Percentiles rank a stretch among this genome's conserved stretches.
phyloP scores from a whole-genome alignment of 2,888 invertebrate genomes.

The Drosophila peninsularis region DNA sequence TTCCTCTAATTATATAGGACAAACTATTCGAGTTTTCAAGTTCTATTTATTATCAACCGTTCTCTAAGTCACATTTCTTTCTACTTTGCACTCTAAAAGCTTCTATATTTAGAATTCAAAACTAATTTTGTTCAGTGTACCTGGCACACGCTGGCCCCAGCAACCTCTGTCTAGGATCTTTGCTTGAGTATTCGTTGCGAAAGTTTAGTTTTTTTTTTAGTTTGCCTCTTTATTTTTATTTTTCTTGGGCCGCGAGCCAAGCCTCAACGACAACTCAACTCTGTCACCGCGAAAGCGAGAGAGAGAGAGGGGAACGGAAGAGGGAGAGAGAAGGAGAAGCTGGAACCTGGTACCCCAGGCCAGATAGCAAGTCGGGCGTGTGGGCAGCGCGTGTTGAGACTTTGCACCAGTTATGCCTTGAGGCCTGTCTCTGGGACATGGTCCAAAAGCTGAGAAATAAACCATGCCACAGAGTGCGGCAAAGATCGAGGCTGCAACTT shows the following conservation, averaged over 20 bases:
- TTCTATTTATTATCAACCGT: background rate
- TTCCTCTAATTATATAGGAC: background rate
- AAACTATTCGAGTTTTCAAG: too few species aligned
- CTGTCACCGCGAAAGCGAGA: constrained; percentile 39
- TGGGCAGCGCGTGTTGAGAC: constrained; percentile 61
- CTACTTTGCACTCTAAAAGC: background rate
- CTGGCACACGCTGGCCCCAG: constrained; percentile 47
- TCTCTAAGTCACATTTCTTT: background rate
- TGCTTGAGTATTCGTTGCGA: constrained; percentile 38
- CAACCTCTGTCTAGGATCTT: constrained; percentile 47
- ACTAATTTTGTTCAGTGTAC: constrained; percentile 29
- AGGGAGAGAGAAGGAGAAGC: background rate
- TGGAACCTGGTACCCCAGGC: constrained; percentile 5
- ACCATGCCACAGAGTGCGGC: constrained; percentile 40
- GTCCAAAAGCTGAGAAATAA: constrained; percentile 11
- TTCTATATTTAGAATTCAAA: background rate
- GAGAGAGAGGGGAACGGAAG: background rate
- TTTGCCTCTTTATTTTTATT: constrained; percentile 18
- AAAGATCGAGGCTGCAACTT: constrained; percentile 34
- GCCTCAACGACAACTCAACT: constrained; percentile 60
- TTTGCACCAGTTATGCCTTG: constrained; percentile 72
- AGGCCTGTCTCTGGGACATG: constrained; percentile 66
- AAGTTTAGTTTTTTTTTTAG: constrained; percentile 45
- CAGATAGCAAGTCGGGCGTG: constrained; percentile 36
- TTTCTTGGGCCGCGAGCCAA: constrained; percentile 41